A percentile compares a stretch with the other conserved stretches of the same genome.
phyloP scores from a whole-genome alignment of 2,113 vertebrate genomes.

The Sardina pilchardus region DNA sequence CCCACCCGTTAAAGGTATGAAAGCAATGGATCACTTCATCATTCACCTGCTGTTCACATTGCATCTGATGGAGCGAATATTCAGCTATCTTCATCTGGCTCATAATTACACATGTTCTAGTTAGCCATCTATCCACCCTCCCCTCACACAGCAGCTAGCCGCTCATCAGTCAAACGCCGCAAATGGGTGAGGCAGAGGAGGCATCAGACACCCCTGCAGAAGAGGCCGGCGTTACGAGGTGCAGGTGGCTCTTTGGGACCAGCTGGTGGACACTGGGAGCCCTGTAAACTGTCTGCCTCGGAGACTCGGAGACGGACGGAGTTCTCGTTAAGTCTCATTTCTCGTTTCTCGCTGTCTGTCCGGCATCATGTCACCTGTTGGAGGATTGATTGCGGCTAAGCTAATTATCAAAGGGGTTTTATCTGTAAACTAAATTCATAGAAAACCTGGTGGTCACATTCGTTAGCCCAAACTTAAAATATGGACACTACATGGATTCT shows the following conservation, averaged over 20 bases:
- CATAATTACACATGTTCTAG: slow-evolving; percentile 12
- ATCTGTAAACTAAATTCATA: too few species aligned
- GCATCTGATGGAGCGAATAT: slow-evolving; percentile 6
- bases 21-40: neutral
- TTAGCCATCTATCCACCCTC: slow-evolving; percentile 4
- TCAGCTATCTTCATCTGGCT: slow-evolving; percentile 13
- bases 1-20: neutral
- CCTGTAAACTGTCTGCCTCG: neutral
- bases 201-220: neutral
- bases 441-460: too few species aligned
- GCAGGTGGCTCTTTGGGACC: neutral
- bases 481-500: too few species aligned
- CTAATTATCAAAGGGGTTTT: neutral
- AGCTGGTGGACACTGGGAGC: neutral
- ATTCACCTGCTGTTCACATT: slow-evolving; percentile 17
- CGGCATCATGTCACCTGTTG: neutral
- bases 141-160: neutral
- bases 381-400: neutral
- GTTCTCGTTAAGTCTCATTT: neutral
- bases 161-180: neutral
- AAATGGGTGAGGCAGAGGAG: neutral
- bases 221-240: neutral
- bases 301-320: neutral
- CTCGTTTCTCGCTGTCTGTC: too few species aligned
- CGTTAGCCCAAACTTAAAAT: too few species aligned